Conservation (phyloP, 2,113 vertebrate genomes). For the Pyrgilauda ruficollis region DNA sequence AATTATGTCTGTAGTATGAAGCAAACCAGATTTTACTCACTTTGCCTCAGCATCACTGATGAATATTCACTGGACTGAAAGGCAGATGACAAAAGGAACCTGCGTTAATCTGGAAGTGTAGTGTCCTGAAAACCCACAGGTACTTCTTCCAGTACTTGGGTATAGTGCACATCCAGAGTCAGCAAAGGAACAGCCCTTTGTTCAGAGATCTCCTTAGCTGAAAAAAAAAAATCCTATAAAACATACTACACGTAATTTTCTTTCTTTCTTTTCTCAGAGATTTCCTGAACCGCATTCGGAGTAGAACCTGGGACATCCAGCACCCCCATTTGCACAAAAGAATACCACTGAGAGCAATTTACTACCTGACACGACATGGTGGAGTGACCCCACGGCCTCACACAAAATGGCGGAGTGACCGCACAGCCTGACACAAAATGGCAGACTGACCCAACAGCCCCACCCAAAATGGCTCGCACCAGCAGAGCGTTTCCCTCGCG, state of each 20-base stretch:
- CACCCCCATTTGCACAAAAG: fast-evolving
- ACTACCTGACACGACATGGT: neutral
- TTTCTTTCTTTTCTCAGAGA: neutral
- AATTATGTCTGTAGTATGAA: neutral
- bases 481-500: too few relatives aligned
- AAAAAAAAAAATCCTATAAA: neutral
- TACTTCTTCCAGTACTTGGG: neutral
- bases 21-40: neutral
- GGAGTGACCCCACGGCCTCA: neutral
- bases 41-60: fast-evolving
- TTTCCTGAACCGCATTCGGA: neutral
- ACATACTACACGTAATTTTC: neutral
- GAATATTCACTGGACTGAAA: neutral
- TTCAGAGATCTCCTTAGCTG: neutral
- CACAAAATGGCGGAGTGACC: neutral
- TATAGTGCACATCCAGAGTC: neutral
- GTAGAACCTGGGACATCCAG: neutral
- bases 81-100: neutral
- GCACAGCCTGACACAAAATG: neutral
- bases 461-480: neutral
- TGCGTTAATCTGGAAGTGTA: neutral
- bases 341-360: neutral
- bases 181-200: neutral
- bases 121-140: neutral
- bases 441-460: neutral